Percentiles rank a stretch among this genome's conserved stretches.
Conservation (phyloP, 2,113 vertebrate genomes). For the Sterna hirundo region DNA sequence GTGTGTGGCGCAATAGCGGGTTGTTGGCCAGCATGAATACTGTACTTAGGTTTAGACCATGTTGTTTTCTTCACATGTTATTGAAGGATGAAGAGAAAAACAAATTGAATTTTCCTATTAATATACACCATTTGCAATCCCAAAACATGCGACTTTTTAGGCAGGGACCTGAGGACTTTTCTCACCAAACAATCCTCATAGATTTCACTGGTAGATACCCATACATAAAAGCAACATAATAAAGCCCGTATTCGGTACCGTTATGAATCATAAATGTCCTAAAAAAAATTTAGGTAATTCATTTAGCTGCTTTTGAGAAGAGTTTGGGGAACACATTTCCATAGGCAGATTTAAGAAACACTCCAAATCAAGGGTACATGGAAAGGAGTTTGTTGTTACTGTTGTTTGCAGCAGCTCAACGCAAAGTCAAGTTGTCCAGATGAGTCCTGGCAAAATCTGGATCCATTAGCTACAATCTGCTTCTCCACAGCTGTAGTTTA, state of each 20-base stretch:
- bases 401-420: not conserved
- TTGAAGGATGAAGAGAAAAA: slow-evolving; percentile 29
- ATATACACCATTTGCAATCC: not conserved
- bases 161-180: slow-evolving; percentile 13
- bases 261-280: not conserved
- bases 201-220: slow-evolving; percentile 24
- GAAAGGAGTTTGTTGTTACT: not conserved
- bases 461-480: slow-evolving; percentile 8
- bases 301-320: not conserved
- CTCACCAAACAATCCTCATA: not conserved
- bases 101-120: slow-evolving; percentile 49
- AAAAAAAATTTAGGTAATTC: not conserved
- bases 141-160: slow-evolving; percentile 1
- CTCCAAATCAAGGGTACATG: not conserved
- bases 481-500: slow-evolving; percentile 25
- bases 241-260: not conserved
- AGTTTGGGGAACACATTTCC: not conserved
- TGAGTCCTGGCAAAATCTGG: slow-evolving; percentile 33
- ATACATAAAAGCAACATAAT: not conserved
- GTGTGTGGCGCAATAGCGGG: slow-evolving; percentile 9
- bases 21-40: not conserved
- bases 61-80: slow-evolving; percentile 32
- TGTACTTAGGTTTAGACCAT: slow-evolving; percentile 17
- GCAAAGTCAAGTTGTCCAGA: not conserved
- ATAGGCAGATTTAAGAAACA: not conserved